Base-by-base conservation (phyloP, 2,113 vertebrate genomes). In the Elaphurus davidianus region DNA sequence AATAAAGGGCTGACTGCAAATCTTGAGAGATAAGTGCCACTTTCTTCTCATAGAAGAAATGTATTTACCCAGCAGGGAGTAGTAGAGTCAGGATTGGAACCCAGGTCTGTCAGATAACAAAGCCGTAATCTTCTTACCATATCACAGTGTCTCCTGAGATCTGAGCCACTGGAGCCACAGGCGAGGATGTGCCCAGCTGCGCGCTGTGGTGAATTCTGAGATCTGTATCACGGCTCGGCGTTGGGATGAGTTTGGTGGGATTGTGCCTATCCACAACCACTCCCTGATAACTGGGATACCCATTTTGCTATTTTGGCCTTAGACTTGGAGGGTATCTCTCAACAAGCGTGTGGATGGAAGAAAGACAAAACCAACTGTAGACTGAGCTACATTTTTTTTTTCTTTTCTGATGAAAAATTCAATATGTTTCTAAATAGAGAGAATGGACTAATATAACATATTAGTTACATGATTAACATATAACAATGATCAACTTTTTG, bases 41-140 rank as follows among this genome's bases (percentile, higher is more conserved):
- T 90, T 86, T 90, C 43, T 96, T 23, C 36, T 90, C 55, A 86
- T 84, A 95, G 71, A 91, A 82, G 40, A 96, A 96, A 78, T 21
- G 7, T 2, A 9, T 71, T 97, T 57, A 60, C 33, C 52, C 64
- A 85, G 50, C 33, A 74, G 74, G 52, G 15, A 96, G 5, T 84
- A 12, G 13, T 85, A 5, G 92, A 95, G 21, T 76, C 91, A 83
- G 55, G 55, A 78, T 90, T 92, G 92, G 84, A 96, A 96, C 45
- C 17, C 40, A 86, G 33, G 30, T 78, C 54, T 82, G 6, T n/a
- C 76, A 91, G 33, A 64, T 40, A 60, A 25, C 67, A 94, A 84
- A 96, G 17, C n/a, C 28, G 19, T 79, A 54, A 40, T 82, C 87
- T 96, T 88, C 52, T 93, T 43, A 55, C 54, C 28, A 79, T 67